Evolutionary conservation across 2,113 vertebrate genomes (phyloP).

Genomic region (Channa argus): DNA sequence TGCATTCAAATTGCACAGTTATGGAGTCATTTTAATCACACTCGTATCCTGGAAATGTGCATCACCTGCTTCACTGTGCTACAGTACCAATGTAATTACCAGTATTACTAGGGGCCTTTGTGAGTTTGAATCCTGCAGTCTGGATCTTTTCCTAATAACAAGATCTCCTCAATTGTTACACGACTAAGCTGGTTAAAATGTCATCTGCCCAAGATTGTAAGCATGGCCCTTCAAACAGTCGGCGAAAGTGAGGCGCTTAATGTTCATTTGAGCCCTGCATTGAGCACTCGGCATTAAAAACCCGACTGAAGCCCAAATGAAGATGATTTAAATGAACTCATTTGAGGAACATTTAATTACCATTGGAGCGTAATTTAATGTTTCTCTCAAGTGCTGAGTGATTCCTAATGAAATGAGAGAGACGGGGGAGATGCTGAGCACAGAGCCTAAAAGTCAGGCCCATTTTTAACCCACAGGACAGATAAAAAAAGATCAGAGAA

Average conservation of each 20-base stretch:
- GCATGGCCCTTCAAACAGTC: constrained; percentile 59
- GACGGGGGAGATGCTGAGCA: constrained; percentile 53
- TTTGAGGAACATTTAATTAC: constrained; percentile 82
- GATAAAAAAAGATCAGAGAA: constrained; percentile 41
- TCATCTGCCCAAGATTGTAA: constrained; percentile 70
- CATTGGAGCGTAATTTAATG: constrained; percentile 78
- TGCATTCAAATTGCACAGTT: constrained; percentile 44
- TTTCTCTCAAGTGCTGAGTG: constrained; percentile 78
- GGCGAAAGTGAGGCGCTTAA: constrained; percentile 62
- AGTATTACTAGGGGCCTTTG: constrained; percentile 33
- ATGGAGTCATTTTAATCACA: constrained; percentile 31
- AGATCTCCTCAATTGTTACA: constrained; percentile 54
- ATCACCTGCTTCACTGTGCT: constrained; percentile 19
- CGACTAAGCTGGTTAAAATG: constrained; percentile 69
- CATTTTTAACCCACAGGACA: constrained; percentile 22
- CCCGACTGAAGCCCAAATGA: constrained; percentile 70
- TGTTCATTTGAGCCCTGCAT: constrained; percentile 63
- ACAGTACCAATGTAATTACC: neutral
- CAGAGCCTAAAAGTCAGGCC: constrained; percentile 41
- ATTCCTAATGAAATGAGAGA: constrained; percentile 78
- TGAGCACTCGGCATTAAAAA: constrained; percentile 64
- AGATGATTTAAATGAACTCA: constrained; percentile 81
- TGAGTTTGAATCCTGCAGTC: constrained; percentile 43
- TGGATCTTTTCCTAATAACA: constrained; percentile 54
- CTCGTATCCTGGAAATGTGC: constrained; percentile 25